Base-by-base conservation (phyloP, 1,140 invertebrate genomes). In the Heliconius congener region DNA sequence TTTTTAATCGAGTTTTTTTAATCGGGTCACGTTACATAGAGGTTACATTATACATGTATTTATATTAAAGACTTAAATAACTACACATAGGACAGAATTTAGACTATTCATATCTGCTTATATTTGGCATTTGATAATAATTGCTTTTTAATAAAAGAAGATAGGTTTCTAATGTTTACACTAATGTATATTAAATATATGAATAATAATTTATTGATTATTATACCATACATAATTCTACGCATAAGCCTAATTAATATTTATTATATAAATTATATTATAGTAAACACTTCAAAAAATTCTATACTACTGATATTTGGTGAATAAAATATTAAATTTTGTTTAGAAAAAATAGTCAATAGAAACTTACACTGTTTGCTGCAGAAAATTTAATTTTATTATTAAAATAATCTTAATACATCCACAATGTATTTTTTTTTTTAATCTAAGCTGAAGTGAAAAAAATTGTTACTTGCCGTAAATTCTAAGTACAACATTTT, bases 281-380 rank as follows among this genome's bases (percentile, higher is more conserved):
- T 66, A 60, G 74, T 75, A 75, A 75, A 75, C 39, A 75, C 74
- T 39, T 75, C 74, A 57, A 75, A 75, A 75, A 75, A 16, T 66
- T 75, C 39, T 75, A 75, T 66, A 39, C 74, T 75, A 75, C 60
- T 75, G 74, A 75, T 60, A 66, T 75, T 39, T 39, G 60, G 60
- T 66, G 60, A 66, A 66, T 30, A 66, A 30, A 66, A 66, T 66
- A 66, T 66, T 27, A 66, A 30, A 66, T 66, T 27, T 30, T 27
- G 23, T 23, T 60, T 60, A 60, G 9, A n/a, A 60, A 60, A n/a
- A 60, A 60, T 60, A 66, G 16, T 66, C 27, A 13, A 66, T 66
- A 66, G 11, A 66, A 66, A 16, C 3, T 66, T 66, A 66, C 13
- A 30, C 3, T n/a, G n/a, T n/a, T n/a, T n/a, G n/a, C n/a, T 66